Evolutionary conservation across 2,888 invertebrate genomes (phyloP).

Genomic region (Oligia latruncula): DNA sequence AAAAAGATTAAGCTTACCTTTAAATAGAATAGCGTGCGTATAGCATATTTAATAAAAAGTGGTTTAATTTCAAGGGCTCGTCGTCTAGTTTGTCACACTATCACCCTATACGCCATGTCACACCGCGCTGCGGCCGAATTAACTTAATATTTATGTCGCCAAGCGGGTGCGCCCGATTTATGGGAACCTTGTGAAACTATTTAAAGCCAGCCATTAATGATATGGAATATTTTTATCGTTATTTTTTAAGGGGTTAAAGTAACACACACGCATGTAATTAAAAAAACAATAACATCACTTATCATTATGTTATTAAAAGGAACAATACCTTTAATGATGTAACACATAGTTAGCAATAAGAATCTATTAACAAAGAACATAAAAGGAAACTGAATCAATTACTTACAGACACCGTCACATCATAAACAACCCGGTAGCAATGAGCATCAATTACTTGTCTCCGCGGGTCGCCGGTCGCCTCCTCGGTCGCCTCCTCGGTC

Average conservation of each 20-base stretch:
- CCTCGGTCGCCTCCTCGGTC: neutral
- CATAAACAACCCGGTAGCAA: slow-evolving; percentile 12
- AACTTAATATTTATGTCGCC: slow-evolving; percentile 32
- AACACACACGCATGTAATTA: neutral
- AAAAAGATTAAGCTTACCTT: neutral
- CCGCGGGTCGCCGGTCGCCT: neutral
- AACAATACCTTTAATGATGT: neutral
- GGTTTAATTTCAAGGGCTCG: slow-evolving; percentile 15
- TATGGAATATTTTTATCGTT: neutral
- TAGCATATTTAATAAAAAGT: slow-evolving; percentile 7
- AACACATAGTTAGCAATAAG: slow-evolving; percentile 10
- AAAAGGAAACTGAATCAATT: slow-evolving; percentile 28
- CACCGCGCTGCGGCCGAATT: slow-evolving; percentile 2
- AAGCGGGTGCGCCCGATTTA: slow-evolving; percentile 12
- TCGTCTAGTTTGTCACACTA: neutral
- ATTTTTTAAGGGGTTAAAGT: slow-evolving; percentile 10
- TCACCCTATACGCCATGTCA: neutral
- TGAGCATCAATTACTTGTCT: slow-evolving; percentile 1
- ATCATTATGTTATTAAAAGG: neutral
- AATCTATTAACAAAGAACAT: slow-evolving; percentile 1
- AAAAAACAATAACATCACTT: neutral
- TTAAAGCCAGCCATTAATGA: slow-evolving; percentile 9
- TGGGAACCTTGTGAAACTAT: slow-evolving; percentile 29
- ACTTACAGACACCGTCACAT: slow-evolving; percentile 45
- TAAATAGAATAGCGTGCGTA: neutral